Evolutionary conservation across 2,888 invertebrate species (phyloP).

Genomic region (Ichneumoninae sp.): DNA sequence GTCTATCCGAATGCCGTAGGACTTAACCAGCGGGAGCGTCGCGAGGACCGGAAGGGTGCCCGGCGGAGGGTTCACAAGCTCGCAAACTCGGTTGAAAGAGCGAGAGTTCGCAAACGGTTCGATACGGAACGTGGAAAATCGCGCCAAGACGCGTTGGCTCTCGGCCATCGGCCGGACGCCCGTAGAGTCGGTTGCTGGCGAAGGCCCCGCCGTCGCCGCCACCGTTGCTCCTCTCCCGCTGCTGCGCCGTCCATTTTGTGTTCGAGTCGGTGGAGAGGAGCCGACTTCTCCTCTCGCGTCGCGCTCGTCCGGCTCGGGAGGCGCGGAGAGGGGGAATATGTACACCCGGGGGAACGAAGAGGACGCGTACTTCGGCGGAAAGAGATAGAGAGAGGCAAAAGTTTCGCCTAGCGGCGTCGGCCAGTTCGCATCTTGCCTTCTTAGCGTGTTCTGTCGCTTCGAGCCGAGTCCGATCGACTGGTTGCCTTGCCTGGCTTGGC

Average conservation of each 20-base stretch:
- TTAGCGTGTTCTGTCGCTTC: slow-evolving; percentile 27
- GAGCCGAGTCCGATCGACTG: slow-evolving; percentile 37
- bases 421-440: slow-evolving; percentile 29
- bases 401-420: slow-evolving; percentile 34
- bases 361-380: slow-evolving; percentile 23
- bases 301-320: slow-evolving; percentile 24
- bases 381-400: slow-evolving; percentile 30
- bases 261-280: slow-evolving; percentile 39
- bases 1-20: not conserved
- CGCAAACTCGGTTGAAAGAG: slow-evolving; percentile 35
- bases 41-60: slow-evolving; percentile 11
- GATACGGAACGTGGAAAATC: slow-evolving; percentile 66
- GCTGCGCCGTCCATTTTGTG: slow-evolving; percentile 61
- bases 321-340: slow-evolving; percentile 4
- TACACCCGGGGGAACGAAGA: slow-evolving; percentile 39
- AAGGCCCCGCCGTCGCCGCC: slow-evolving; percentile 22
- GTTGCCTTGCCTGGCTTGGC: slow-evolving; percentile 27
- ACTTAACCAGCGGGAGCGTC: not conserved
- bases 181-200: slow-evolving; percentile 36
- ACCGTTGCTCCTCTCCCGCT: slow-evolving; percentile 39
- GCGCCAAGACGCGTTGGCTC: slow-evolving; percentile 61
- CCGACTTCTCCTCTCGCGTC: slow-evolving; percentile 21
- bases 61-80: slow-evolving; percentile 9
- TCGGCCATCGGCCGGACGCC: slow-evolving; percentile 58
- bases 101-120: slow-evolving; percentile 41